phyloP scores from a whole-genome alignment of 1,140 invertebrate species.

The Drosophila micromelanica region DNA sequence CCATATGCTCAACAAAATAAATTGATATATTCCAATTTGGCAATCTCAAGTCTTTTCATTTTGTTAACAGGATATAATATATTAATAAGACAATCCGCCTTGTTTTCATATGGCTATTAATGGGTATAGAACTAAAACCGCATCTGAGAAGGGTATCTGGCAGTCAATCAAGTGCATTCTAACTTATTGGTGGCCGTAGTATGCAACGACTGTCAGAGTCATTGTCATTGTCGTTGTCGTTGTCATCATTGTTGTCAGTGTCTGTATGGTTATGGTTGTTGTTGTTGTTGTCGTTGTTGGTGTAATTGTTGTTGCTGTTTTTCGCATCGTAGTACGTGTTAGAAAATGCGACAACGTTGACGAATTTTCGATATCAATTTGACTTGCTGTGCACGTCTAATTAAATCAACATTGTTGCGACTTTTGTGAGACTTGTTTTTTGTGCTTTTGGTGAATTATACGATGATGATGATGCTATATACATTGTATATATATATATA shows the following conservation, averaged over 20 bases:
- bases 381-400: constrained; percentile 64
- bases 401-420: constrained; percentile 65
- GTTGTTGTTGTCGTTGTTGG: constrained; percentile 4
- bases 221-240: constrained; percentile 22
- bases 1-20: too few species aligned
- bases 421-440: constrained; percentile 9
- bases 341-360: constrained; percentile 53
- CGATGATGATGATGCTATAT: constrained; percentile 2
- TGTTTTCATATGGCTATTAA: too few species aligned
- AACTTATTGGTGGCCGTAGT: constrained; percentile 13
- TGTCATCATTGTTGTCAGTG: constrained; percentile 27
- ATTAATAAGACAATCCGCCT: too few species aligned
- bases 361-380: constrained; percentile 56
- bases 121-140: too few species aligned
- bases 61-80: too few species aligned
- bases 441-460: constrained; percentile 24
- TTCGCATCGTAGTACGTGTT: constrained; percentile 53
- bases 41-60: too few species aligned
- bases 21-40: too few species aligned
- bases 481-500: background rate
- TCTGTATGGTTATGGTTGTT: constrained; percentile 11
- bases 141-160: background rate
- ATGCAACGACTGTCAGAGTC: constrained; percentile 20
- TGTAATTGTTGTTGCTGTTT: constrained; percentile 7
- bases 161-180: background rate